Evolutionary conservation across 2,797 vertebrate genomes (phyloP), one percentile per base, ranked within the genome.

Genomic region (Trachops cirrhosus): DNA sequence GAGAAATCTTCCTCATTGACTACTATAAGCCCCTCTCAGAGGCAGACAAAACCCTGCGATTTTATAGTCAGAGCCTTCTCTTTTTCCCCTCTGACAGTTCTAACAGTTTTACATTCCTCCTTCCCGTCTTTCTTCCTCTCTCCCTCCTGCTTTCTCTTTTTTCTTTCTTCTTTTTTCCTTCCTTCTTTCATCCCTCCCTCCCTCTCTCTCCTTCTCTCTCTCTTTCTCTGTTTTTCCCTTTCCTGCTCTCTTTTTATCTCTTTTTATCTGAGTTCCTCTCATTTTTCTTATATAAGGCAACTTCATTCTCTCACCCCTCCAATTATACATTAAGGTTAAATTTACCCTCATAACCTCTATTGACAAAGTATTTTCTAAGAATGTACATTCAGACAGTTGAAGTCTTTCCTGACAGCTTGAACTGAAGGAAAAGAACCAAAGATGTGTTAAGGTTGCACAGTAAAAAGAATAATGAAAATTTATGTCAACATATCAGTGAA

Each of bases 381-480:
- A 74, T 62, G 14, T 91, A 64, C 26, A 59, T 71, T 93, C 54
- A 95, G 52, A 86, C 19, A 90, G 32, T 74, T 95, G 67, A 90
- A 88, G 26, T 67, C 39, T 96, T 95, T 78, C 64, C 74, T 39
- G 18, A 79, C 64, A 83, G 48, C 16, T 95, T 83, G 37, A 89
- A 95, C 34, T 52, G 46, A 86, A 92, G 41, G 32, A 62, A 89
- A 95, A 83, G 18, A 44, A 94, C 37, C 34, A 89, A 89, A 92
- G 32, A 1, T 92, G 44, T 86, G 19, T 64, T 75, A 59, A 59
- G 71, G 46, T 86, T 94, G 50, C 50, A 91, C 79, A 93, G 84
- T 89, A 92, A 90, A 94, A 96, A 68, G 59, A 95, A 95, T 78
- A 94, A 92, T 79, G 48, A 96, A 94, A 96, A 86, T 93, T 91